Conservation (phyloP, 2,113 vertebrate genomes). For the Lampris megalopsis region DNA sequence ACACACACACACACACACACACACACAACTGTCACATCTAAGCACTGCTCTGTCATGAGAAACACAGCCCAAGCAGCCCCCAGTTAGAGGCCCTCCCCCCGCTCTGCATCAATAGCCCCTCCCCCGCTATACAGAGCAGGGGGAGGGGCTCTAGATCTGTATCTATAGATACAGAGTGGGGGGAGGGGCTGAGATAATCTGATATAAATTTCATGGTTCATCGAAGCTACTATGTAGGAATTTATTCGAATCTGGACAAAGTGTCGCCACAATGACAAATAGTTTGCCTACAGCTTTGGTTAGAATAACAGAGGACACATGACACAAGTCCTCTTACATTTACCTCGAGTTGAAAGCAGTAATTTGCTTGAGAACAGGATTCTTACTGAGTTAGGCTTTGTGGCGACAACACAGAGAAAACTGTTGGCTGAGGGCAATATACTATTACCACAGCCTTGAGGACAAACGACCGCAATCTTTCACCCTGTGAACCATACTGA, state of each 20-base stretch:
- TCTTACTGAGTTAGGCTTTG: slow-evolving; percentile 28
- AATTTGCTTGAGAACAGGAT: not conserved
- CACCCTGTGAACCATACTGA: slow-evolving; percentile 50
- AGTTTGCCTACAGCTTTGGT: not conserved
- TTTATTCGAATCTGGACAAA: not conserved
- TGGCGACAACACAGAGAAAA: slow-evolving; percentile 17
- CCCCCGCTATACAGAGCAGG: not conserved
- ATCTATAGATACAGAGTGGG: slow-evolving; percentile 51
- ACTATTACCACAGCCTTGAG: slow-evolving; percentile 38
- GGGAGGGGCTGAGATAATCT: not conserved
- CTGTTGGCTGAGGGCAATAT: slow-evolving; percentile 37
- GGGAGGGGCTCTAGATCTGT: slow-evolving; percentile 1
- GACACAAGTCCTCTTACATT: slow-evolving; percentile 8
- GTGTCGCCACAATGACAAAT: not conserved
- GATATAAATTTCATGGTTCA: slow-evolving; percentile 15
- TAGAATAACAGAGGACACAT: not conserved
- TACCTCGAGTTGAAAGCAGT: not conserved
- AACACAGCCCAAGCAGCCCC: slow-evolving; percentile 37
- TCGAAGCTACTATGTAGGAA: slow-evolving; percentile 6
- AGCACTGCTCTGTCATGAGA: slow-evolving; percentile 45
- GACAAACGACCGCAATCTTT: slow-evolving; percentile 50
- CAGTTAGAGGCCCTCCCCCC: slow-evolving; percentile 32
- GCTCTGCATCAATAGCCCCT: not conserved
- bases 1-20: not conserved
- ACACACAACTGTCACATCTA: not conserved